These are phyloP conservation scores for Notodonta dromedarius DNA, from an alignment of 2,888 invertebrate genomes.

Conservation along the genomic window DNA sequence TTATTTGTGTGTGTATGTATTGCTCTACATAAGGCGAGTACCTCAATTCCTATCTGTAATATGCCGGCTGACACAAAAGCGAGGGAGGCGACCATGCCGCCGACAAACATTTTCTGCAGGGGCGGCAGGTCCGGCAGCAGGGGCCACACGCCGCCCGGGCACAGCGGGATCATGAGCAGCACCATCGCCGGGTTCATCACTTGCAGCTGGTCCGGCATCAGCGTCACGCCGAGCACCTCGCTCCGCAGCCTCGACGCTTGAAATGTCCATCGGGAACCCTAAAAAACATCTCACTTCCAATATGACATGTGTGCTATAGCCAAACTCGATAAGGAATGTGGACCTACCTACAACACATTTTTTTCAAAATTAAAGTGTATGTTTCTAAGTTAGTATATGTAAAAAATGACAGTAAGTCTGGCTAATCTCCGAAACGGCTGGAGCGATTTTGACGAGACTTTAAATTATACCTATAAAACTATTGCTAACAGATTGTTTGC, in stretches of 20 bases:
- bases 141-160: slow-evolving; percentile 77
- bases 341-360: too few relatives aligned
- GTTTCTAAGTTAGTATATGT: too few relatives aligned
- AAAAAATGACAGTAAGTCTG: too few relatives aligned
- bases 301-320: too few relatives aligned
- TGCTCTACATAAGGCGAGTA: slow-evolving; percentile 20
- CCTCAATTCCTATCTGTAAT: slow-evolving; percentile 85
- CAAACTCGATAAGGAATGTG: too few relatives aligned
- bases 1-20: too few relatives aligned
- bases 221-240: slow-evolving; percentile 76
- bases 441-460: too few relatives aligned
- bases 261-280: slow-evolving; percentile 91
- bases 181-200: slow-evolving; percentile 91
- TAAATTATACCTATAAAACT: too few relatives aligned
- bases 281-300: not conserved
- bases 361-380: too few relatives aligned
- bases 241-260: slow-evolving; percentile 89
- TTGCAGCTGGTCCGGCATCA: slow-evolving; percentile 92
- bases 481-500: too few relatives aligned
- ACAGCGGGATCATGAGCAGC: slow-evolving; percentile 87
- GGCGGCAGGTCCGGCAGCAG: slow-evolving; percentile 79
- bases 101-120: slow-evolving; percentile 90
- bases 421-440: too few relatives aligned
- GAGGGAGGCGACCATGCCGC: slow-evolving; percentile 75
- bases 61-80: slow-evolving; percentile 87